phyloP scores from a whole-genome alignment of 2,888 invertebrate genomes.

The Erpobdella octoculata region DNA sequence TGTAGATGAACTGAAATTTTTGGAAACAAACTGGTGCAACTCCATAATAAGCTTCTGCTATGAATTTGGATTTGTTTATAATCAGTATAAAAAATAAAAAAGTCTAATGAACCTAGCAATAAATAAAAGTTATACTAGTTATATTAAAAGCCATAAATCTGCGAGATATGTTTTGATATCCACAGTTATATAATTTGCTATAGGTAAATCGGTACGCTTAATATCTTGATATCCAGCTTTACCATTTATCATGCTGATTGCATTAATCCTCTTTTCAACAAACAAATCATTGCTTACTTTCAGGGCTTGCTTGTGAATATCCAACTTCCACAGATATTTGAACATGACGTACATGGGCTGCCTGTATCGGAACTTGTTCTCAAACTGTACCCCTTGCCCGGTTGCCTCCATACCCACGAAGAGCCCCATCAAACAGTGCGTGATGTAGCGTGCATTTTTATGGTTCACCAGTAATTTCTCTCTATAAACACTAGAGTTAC shows the following conservation, averaged over 20 bases:
- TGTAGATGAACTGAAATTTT: too few species aligned
- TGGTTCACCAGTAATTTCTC: constrained; percentile 69
- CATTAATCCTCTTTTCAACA: neutral
- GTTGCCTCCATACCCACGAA: constrained; percentile 98
- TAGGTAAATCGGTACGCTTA: too few species aligned
- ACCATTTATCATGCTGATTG: neutral
- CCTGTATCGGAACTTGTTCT: constrained; percentile 91
- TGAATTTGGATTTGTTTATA: too few species aligned
- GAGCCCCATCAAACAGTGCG: constrained; percentile 72
- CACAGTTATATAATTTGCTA: too few species aligned
- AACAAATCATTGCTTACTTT: constrained; percentile 53
- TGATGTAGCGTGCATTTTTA: constrained; percentile 62
- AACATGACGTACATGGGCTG: constrained; percentile 88
- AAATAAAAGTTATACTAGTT: too few species aligned
- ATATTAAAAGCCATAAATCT: too few species aligned
- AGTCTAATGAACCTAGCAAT: too few species aligned
- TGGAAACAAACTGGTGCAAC: too few species aligned
- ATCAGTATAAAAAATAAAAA: too few species aligned
- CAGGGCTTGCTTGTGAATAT: constrained; percentile 69
- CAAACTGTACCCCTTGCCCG: constrained; percentile 86
- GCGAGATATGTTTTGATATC: too few species aligned
- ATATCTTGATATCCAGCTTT: neutral
- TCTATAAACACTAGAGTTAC: constrained; percentile 40
- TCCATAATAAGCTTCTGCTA: too few species aligned
- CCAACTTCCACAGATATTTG: constrained; percentile 78